phyloP scores from a whole-genome alignment of 2,113 vertebrate species.

The Lophotis ruficrista region DNA sequence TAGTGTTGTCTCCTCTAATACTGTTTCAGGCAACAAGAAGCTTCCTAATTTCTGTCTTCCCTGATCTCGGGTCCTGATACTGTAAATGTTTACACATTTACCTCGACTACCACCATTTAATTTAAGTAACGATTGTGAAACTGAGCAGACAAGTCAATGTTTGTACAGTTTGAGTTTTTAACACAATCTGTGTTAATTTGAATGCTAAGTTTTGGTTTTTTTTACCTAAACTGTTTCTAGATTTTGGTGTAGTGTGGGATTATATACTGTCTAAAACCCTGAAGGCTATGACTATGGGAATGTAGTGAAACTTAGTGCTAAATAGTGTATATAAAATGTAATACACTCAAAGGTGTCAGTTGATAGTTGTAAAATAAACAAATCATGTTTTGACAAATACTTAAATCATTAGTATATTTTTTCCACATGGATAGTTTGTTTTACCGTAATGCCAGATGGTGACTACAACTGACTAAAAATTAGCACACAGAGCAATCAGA shows the following conservation, averaged over 20 bases:
- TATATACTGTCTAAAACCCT: not conserved
- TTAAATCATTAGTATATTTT: not conserved
- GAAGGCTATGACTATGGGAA: not conserved
- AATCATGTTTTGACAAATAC: not conserved
- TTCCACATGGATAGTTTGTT: not conserved
- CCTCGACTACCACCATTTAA: not conserved
- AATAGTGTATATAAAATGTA: not conserved
- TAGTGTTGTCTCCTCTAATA: not conserved
- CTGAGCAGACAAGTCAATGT: not conserved
- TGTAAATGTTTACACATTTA: not conserved
- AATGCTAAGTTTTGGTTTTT: not conserved
- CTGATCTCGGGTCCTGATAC: accelerated
- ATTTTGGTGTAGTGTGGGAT: not conserved
- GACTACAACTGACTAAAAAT: not conserved
- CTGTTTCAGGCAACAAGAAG: too few species aligned
- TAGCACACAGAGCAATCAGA: not conserved
- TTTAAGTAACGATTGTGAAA: not conserved
- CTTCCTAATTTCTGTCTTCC: not conserved
- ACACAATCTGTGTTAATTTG: not conserved
- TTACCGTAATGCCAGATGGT: not conserved
- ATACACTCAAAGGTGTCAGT: not conserved
- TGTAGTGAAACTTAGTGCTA: not conserved
- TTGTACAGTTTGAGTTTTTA: not conserved
- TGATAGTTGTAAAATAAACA: not conserved
- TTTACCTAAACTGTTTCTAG: not conserved